These are phyloP conservation scores for Amblyopsis rosae DNA, from an alignment of 2,113 vertebrate species.

Conservation along the genomic window DNA sequence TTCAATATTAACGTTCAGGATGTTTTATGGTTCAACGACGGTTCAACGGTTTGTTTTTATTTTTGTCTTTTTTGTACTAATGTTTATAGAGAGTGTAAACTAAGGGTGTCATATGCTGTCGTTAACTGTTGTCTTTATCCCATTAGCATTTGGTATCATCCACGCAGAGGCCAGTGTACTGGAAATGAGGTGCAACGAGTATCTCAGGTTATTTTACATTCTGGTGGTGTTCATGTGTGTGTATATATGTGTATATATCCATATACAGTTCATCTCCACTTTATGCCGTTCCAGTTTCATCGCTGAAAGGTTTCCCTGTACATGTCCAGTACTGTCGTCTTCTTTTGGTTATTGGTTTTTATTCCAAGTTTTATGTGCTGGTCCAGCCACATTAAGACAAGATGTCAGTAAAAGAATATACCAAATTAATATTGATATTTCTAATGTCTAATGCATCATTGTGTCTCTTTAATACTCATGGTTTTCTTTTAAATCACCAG, in stretches of 20 bases:
- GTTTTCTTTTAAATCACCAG: constrained; percentile 78
- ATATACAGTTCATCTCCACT: constrained; percentile 72
- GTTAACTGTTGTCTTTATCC: constrained; percentile 64
- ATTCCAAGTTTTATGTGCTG: constrained; percentile 65
- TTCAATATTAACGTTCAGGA: constrained; percentile 73
- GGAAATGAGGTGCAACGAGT: constrained; percentile 82
- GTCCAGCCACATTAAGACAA: constrained; percentile 72
- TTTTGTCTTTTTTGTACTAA: constrained; percentile 58
- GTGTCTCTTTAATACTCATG: constrained; percentile 82
- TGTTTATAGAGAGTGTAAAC: constrained; percentile 59
- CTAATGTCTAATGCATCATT: constrained; percentile 75
- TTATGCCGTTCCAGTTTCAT: constrained; percentile 68
- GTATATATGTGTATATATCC: constrained; percentile 74
- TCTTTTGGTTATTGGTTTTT: constrained; percentile 63
- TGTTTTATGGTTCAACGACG: constrained; percentile 72
- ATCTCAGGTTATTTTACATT: constrained; percentile 84
- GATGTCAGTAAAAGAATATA: constrained; percentile 82
- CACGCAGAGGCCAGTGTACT: constrained; percentile 74
- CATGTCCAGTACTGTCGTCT: constrained; percentile 53
- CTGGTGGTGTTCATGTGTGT: constrained; percentile 75
- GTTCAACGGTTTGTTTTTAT: constrained; percentile 45
- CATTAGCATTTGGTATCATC: constrained; percentile 61
- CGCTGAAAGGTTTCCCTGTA: constrained; percentile 55
- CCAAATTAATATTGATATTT: constrained; percentile 82
- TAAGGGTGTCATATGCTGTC: constrained; percentile 68